phyloP scores from a whole-genome alignment of 2,113 vertebrate genomes.

The Gasterosteus aculeatus region DNA sequence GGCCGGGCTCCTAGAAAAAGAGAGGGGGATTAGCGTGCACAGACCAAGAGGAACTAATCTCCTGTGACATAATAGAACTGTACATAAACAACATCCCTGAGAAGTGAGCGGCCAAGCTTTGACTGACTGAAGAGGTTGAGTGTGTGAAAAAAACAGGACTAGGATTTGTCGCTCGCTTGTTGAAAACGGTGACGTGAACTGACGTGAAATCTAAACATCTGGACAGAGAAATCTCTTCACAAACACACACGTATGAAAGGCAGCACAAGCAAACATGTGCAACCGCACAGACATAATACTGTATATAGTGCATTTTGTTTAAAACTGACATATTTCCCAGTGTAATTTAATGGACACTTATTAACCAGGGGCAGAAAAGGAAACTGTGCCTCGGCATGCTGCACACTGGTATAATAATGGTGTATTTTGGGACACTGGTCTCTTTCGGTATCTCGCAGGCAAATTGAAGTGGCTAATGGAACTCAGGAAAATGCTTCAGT shows the following conservation, averaged over 20 bases:
- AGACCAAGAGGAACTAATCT: slow-evolving; percentile 79
- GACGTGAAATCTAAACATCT: slow-evolving; percentile 42
- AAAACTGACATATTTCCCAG: slow-evolving; percentile 1
- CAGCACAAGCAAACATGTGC: slow-evolving; percentile 4
- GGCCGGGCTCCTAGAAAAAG: slow-evolving; percentile 63
- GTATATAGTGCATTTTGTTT: neutral
- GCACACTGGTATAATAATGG: neutral
- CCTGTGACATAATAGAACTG: slow-evolving; percentile 80
- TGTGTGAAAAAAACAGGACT: slow-evolving; percentile 70
- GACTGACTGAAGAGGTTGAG: slow-evolving; percentile 58
- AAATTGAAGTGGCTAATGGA: neutral
- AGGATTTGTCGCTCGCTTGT: slow-evolving; percentile 42
- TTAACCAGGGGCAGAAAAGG: neutral
- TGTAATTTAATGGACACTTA: neutral
- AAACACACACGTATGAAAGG: slow-evolving; percentile 14
- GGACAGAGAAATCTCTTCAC: slow-evolving; percentile 14
- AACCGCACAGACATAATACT: slow-evolving; percentile 6
- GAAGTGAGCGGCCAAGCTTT: slow-evolving; percentile 64
- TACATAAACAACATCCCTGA: slow-evolving; percentile 78
- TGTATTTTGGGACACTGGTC: neutral
- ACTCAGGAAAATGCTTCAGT: neutral
- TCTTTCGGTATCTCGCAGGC: neutral
- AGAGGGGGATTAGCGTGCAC: slow-evolving; percentile 73
- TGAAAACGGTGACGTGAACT: slow-evolving; percentile 37
- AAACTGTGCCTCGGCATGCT: neutral